Evolutionary conservation across 2,113 vertebrate genomes (phyloP), one percentile per base, ranked within the genome.

Genomic region (Sciurus niger): DNA sequence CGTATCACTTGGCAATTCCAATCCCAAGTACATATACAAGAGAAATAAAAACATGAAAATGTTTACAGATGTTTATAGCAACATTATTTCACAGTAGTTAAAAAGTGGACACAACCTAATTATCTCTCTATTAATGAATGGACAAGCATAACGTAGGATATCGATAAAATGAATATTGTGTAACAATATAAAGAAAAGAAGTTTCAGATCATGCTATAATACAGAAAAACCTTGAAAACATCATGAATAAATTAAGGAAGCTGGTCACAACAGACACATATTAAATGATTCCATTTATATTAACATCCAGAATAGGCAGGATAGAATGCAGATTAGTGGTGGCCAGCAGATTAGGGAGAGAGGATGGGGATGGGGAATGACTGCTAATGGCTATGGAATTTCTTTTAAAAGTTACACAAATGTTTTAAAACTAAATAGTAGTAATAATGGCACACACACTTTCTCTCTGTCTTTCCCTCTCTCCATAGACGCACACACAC

Each of bases 1-100:
- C 34, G 28, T 30, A 51, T 83, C 25, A 16, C 16, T 63, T n/a
- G 63, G 8, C 34, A 90, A 51, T 60, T 76, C 9, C 25, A 58
- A 8, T 79, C n/a, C 16, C 25, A 32, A 24, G 13, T 55, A 68
- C 3, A n/a, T 76, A 46, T 30, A 1, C 6, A 74, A 94, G 48
- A 94, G 6, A 70, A 82, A 43, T 92, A 17, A 78, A 92, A 88
- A 76, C 37, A 79, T 32, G 78, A 58, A 93, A 74, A 73, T 53
- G 13, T 82, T 6, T 74, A 12, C 7, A 67, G 8, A 43, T 28
- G 6, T 70, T 74, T 79, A 72, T 24, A 73, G 37, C 6, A 79
- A 34, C 22, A 86, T 30, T 78, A 25, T 55, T 55, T 80, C 13
- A 25, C 46, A 30, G 28, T 63, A 53, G 20, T 28, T 30, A 74